These are phyloP conservation scores for Trematomus loennbergii DNA, from an alignment of 2,113 vertebrate species.

Conservation along the genomic window DNA sequence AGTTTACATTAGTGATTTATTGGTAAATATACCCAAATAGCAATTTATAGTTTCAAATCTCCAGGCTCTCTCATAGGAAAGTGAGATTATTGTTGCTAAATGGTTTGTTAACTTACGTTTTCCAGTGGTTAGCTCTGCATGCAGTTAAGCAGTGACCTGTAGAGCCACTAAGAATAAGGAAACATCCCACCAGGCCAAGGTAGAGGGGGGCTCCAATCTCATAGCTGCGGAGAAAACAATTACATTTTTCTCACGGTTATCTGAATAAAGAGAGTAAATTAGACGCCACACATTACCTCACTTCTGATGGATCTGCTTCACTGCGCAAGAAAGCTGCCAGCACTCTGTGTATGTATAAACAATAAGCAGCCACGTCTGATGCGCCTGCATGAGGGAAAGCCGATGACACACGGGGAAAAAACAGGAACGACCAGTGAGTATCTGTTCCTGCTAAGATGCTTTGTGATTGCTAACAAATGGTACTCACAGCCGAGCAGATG, in stretches of 20 bases:
- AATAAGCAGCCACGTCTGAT: constrained; percentile 42
- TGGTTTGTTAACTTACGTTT: constrained; percentile 37
- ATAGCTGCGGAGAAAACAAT: constrained; percentile 37
- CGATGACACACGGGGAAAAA: constrained; percentile 8
- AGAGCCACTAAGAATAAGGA: constrained; percentile 40
- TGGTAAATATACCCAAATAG: neutral
- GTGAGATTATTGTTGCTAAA: neutral
- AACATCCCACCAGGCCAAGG: constrained; percentile 44
- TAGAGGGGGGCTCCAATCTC: constrained; percentile 47
- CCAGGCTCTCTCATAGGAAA: neutral
- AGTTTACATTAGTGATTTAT: neutral
- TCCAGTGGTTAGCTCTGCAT: constrained; percentile 4
- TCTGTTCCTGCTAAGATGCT: neutral
- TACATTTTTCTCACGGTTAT: neutral
- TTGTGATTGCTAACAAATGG: neutral
- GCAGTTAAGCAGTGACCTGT: constrained; percentile 12
- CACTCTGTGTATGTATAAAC: constrained; percentile 69
- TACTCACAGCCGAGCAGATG: constrained; percentile 49
- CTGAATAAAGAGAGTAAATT: neutral
- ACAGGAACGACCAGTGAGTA: constrained; percentile 15
- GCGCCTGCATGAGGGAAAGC: constrained; percentile 39
- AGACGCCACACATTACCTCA: constrained; percentile 24
- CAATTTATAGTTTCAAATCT: neutral
- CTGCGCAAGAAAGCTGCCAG: constrained; percentile 40
- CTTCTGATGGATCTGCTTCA: constrained; percentile 52